Percentiles rank a stretch among this genome's conserved stretches.
These are phyloP conservation scores for Lota lota DNA, from an alignment of 2,113 vertebrate species.

Conservation along the genomic window DNA sequence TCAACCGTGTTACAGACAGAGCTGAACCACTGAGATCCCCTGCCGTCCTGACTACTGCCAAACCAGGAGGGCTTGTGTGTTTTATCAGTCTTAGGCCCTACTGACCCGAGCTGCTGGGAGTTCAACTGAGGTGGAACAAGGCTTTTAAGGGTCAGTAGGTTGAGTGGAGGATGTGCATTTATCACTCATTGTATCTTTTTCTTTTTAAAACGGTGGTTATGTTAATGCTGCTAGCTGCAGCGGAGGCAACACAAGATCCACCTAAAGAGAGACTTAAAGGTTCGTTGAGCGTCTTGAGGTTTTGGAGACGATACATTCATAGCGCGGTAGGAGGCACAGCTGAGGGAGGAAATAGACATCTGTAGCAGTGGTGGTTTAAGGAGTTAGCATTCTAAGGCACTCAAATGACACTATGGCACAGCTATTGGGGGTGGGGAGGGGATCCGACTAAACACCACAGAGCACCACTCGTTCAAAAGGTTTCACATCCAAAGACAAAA, in stretches of 20 bases:
- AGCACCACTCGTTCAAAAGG: slow-evolving; percentile 40
- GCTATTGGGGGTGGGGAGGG: slow-evolving; percentile 37
- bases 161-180: slow-evolving; percentile 43
- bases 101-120: slow-evolving; percentile 27
- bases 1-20: slow-evolving; percentile 29
- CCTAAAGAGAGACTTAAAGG: slow-evolving; percentile 48
- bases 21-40: slow-evolving; percentile 1
- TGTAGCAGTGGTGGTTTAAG: slow-evolving; percentile 53
- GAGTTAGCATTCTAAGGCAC: slow-evolving; percentile 77
- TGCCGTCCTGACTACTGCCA: slow-evolving; percentile 27
- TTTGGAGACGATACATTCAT: slow-evolving; percentile 73
- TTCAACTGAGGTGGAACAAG: slow-evolving; percentile 22
- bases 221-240: slow-evolving; percentile 44
- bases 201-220: not conserved
- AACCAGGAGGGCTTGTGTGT: slow-evolving; percentile 7
- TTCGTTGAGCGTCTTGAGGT: slow-evolving; percentile 67
- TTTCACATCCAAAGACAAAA: slow-evolving; percentile 34
- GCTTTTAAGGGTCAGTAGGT: slow-evolving; percentile 63
- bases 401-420: slow-evolving; percentile 77
- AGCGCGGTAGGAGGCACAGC: slow-evolving; percentile 72
- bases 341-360: slow-evolving; percentile 61
- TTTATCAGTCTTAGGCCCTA: too few species aligned
- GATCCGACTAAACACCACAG: slow-evolving; percentile 27
- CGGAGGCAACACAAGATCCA: slow-evolving; percentile 52
- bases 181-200: not conserved